phyloP scores from a whole-genome alignment of 2,797 vertebrate species.

The Rhabdomys pumilio region DNA sequence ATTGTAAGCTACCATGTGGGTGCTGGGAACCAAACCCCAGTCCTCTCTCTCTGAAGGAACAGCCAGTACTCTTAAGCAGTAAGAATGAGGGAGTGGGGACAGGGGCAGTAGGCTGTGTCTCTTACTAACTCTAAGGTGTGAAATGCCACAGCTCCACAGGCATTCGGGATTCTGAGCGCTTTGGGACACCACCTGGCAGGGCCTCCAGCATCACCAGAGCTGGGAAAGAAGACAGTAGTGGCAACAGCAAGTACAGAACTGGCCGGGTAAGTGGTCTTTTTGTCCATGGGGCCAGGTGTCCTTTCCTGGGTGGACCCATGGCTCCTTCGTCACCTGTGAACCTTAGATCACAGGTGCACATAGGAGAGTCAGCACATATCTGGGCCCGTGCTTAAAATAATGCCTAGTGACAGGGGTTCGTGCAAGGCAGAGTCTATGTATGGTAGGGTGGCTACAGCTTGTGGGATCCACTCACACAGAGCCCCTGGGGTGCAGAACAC shows the following conservation, averaged over 20 bases:
- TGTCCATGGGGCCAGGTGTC: accelerated
- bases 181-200: conserved; percentile 74
- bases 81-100: not conserved
- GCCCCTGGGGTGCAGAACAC: accelerated
- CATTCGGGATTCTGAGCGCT: conserved; percentile 82
- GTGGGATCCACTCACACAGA: not conserved
- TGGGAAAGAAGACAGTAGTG: conserved; percentile 74
- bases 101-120: not conserved
- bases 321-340: not conserved
- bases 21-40: not conserved
- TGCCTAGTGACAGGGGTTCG: not conserved
- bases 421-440: not conserved
- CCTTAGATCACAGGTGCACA: accelerated
- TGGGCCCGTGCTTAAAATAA: accelerated
- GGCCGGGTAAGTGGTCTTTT: conserved; percentile 77
- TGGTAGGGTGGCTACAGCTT: not conserved
- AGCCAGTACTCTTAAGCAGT: not conserved
- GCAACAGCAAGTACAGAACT: conserved; percentile 74
- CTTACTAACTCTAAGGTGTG: not conserved
- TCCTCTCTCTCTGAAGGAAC: not conserved
- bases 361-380: not conserved
- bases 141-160: conserved; percentile 74
- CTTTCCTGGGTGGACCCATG: not conserved
- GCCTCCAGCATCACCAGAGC: conserved; percentile 77
- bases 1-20: not conserved